Evolutionary conservation across 2,797 vertebrate species (phyloP).

Genomic region (Gastrophryne carolinensis): DNA sequence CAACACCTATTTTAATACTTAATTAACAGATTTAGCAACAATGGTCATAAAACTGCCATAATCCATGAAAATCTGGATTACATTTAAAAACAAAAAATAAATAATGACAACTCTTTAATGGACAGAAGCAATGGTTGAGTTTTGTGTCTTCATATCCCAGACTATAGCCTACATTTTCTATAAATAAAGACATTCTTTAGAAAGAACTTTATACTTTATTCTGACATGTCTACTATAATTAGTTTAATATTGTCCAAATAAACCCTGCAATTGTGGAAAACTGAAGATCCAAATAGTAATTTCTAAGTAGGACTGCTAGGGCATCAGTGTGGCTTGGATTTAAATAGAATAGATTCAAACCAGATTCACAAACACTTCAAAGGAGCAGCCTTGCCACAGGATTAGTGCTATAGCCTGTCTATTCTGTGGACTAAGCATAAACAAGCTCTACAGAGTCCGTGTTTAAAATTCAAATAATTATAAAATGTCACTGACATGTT

Average conservation of each 20-base stretch:
- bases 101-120: neutral
- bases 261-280: neutral
- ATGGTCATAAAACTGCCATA: too few species aligned
- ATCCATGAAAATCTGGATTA: too few species aligned
- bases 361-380: slow-evolving; percentile 25
- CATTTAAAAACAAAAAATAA: too few species aligned
- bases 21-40: too few species aligned
- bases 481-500: slow-evolving; percentile 24
- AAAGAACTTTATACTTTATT: neutral
- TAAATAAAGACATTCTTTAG: neutral
- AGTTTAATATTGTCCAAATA: neutral
- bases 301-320: neutral
- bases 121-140: neutral
- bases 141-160: neutral
- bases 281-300: neutral
- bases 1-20: too few species aligned
- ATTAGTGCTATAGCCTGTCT: slow-evolving; percentile 1
- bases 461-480: slow-evolving; percentile 11
- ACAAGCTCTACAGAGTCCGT: neutral
- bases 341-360: slow-evolving; percentile 7
- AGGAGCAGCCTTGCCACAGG: neutral
- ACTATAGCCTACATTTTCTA: neutral
- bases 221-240: neutral
- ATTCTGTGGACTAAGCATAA: slow-evolving; percentile 19
- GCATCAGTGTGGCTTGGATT: slow-evolving; percentile 36